Percentiles rank a stretch among this genome's conserved stretches.
Evolutionary conservation across 2,113 vertebrate species (phyloP).

Genomic region (Xenopus laevis): DNA sequence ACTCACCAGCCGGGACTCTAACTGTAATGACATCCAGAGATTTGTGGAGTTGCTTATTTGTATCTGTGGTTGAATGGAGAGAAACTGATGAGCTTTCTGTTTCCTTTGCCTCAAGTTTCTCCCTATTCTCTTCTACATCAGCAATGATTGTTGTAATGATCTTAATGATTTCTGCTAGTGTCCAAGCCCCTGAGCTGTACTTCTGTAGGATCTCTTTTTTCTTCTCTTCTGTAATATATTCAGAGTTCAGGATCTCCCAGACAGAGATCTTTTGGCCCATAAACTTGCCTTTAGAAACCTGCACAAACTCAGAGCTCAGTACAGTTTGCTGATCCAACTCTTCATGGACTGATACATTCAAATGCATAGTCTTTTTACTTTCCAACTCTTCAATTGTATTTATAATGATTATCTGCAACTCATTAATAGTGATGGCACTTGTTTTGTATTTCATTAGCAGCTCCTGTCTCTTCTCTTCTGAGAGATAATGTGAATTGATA

Average conservation of each 20-base stretch:
- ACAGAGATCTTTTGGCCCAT: constrained; percentile 15
- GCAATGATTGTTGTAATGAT: constrained; percentile 17
- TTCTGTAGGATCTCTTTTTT: constrained; percentile 58
- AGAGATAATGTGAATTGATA: constrained; percentile 64
- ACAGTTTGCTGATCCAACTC: constrained; percentile 35
- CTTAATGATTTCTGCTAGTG: constrained; percentile 44
- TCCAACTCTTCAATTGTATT: constrained; percentile 47
- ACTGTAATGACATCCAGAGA: constrained; percentile 21
- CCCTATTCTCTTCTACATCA: not conserved
- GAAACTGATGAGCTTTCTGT: not conserved
- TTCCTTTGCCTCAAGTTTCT: not conserved
- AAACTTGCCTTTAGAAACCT: constrained; percentile 42
- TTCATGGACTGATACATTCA: not conserved
- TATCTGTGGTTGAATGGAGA: not conserved
- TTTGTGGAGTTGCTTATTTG: not conserved
- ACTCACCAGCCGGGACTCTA: constrained; percentile 3
- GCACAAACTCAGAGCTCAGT: constrained; percentile 45
- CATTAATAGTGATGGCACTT: constrained; percentile 54
- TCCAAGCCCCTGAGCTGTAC: constrained; percentile 52
- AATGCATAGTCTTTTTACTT: constrained; percentile 8
- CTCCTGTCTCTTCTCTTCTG: constrained; percentile 58
- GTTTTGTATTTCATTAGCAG: constrained; percentile 54
- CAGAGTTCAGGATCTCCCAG: constrained; percentile 43
- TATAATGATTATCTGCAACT: constrained; percentile 49
- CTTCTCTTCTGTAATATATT: constrained; percentile 43